Base-by-base conservation (phyloP, 2,888 invertebrate genomes). In the Chironomus riparius region DNA sequence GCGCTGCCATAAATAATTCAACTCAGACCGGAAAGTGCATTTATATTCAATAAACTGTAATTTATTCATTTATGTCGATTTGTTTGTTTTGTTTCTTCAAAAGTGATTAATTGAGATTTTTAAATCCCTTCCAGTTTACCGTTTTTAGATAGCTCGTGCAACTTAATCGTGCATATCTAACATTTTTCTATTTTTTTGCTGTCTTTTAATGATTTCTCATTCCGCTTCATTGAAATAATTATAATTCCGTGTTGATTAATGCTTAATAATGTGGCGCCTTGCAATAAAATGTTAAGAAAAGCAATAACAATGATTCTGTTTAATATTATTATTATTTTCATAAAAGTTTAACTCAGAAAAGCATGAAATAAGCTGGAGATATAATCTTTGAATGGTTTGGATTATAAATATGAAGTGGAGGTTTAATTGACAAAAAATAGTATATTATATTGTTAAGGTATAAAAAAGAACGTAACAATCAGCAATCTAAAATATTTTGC, bases 11-110 rank as follows among this genome's bases (percentile, higher is more conserved):
- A 15, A 56, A 56, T 56, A 56, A 56, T 18, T 56, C 56, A 15
- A 56, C 48, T 13, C 71, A 21, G 56, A 71, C 71, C 71, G 71
- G 71, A 71, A 71, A 71, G 56, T 71, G 71, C 71, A 71, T 28
- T 70, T 70, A 47, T 47, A 70, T 47, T 68, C 24, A 24, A 68
- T 47, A 38, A 56, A 56, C 38, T 56, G 18, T 18, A 56, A 56
- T 15, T 47, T 38, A 70, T 50, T 56, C 70, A 21, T 21, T 71
- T 24, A 56, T 47, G 70, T 47, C 22, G 22, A 50, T 47, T 56
- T 56, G 56, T 13, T 47, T 21, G 21, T 65, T 13, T 24, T 56
- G 56, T 70, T 70, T 70, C 15, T 15, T n/a, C 1, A 50, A 50
- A 50, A 56, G 22, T 71, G 71, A 56, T 71, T 71, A 71, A 71